Conservation (phyloP, 2,797 vertebrate genomes). For the Malacoctenus gilli region DNA sequence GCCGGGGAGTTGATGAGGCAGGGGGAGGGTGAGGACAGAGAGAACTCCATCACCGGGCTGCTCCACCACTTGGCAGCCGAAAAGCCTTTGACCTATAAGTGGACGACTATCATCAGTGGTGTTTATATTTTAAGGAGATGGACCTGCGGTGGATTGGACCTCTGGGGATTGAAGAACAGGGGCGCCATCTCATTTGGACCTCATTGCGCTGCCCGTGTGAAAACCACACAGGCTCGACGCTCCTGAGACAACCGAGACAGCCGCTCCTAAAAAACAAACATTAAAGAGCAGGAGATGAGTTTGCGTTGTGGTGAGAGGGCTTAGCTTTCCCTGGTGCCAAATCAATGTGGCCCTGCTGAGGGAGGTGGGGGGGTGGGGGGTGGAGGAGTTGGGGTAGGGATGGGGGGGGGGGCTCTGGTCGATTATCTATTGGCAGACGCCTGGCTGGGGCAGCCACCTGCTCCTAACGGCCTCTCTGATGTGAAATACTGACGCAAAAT, state of each 20-base stretch:
- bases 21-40: slow-evolving; percentile 37
- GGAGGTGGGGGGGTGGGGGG: too few species aligned
- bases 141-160: slow-evolving; percentile 23
- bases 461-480: slow-evolving; percentile 65
- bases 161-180: slow-evolving; percentile 25
- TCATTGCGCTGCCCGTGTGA: slow-evolving; percentile 15
- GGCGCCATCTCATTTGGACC: slow-evolving; percentile 27
- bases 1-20: slow-evolving; percentile 37
- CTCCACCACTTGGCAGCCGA: slow-evolving; percentile 37
- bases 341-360: slow-evolving; percentile 74
- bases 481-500: slow-evolving; percentile 60
- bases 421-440: slow-evolving; percentile 77
- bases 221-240: slow-evolving; percentile 26
- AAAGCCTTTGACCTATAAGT: slow-evolving; percentile 59
- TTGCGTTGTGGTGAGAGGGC: slow-evolving; percentile 48
- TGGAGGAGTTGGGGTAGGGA: too few species aligned
- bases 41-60: slow-evolving; percentile 20
- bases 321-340: slow-evolving; percentile 60
- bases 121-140: slow-evolving; percentile 35
- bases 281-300: slow-evolving; percentile 42
- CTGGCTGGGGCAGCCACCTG: slow-evolving; percentile 74
- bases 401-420: slow-evolving; percentile 67
- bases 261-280: slow-evolving; percentile 38
- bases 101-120: slow-evolving; percentile 52
- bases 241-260: slow-evolving; percentile 13